Evolutionary conservation across 2,113 vertebrate species (phyloP).

Genomic region (Glaucomys volans): DNA sequence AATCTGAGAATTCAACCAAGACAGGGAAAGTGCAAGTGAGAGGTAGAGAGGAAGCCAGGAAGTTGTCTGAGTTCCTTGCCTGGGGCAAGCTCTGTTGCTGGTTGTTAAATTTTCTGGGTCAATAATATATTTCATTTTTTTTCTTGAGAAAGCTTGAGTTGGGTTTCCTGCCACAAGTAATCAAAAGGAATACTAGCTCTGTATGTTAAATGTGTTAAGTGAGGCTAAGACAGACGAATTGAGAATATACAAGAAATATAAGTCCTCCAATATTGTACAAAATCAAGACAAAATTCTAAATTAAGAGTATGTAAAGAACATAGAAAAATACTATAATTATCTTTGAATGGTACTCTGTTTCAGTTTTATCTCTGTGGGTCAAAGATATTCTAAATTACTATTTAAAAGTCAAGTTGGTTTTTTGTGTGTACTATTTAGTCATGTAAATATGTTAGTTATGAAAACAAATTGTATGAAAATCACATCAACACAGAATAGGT

Average conservation of each 20-base stretch:
- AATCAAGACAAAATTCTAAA: slow-evolving; percentile 17
- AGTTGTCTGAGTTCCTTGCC: neutral
- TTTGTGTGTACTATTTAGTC: neutral
- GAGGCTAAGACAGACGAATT: neutral
- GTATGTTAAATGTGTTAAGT: neutral
- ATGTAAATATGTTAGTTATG: neutral
- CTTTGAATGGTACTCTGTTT: neutral
- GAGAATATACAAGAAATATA: neutral
- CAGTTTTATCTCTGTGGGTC: neutral
- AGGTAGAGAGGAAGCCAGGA: neutral
- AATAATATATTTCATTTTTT: slow-evolving; percentile 50
- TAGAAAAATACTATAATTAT: slow-evolving; percentile 27
- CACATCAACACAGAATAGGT: neutral
- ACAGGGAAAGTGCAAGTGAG: neutral
- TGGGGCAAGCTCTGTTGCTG: neutral
- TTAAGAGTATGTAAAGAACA: neutral
- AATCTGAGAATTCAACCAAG: neutral
- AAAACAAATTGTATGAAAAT: slow-evolving; percentile 1
- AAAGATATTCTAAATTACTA: slow-evolving; percentile 22
- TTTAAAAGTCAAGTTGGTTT: slow-evolving; percentile 33
- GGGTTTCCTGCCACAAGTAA: neutral
- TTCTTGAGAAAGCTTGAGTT: slow-evolving; percentile 9
- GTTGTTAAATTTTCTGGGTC: slow-evolving; percentile 3
- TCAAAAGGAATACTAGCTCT: neutral
- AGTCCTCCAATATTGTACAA: neutral